Percentiles rank a stretch among this genome's conserved stretches.
phyloP scores from a whole-genome alignment of 2,888 invertebrate genomes.

The Eumerus sabulonum region DNA sequence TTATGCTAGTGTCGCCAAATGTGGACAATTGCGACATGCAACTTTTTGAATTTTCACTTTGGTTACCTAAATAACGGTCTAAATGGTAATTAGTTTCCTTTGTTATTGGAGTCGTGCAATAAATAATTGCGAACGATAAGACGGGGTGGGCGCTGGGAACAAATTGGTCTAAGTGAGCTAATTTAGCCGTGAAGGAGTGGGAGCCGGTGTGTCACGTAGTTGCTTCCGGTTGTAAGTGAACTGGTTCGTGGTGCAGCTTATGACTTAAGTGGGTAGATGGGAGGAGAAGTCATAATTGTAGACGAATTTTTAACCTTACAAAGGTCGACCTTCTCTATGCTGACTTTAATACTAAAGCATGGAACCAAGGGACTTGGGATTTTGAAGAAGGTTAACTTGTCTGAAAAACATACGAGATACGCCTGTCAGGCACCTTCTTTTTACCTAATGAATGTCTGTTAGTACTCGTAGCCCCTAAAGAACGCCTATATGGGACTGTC shows the following conservation, averaged over 20 bases:
- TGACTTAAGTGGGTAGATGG: constrained; percentile 48
- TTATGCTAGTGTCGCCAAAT: neutral
- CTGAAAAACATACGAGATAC: too few species aligned
- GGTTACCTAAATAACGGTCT: constrained; percentile 62
- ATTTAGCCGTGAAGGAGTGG: constrained; percentile 29
- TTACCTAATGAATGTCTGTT: too few species aligned
- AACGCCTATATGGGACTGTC: too few species aligned
- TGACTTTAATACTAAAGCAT: too few species aligned
- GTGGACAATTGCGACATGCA: constrained; percentile 51
- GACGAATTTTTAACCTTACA: too few species aligned
- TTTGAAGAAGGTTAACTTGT: too few species aligned
- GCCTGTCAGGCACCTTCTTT: too few species aligned
- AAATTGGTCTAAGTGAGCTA: constrained; percentile 62
- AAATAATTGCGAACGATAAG: constrained; percentile 63
- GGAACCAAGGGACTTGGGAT: too few species aligned
- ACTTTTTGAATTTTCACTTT: constrained; percentile 62
- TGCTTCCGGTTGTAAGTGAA: constrained; percentile 44
- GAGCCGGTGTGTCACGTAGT: constrained; percentile 35
- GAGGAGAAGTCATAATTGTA: neutral
- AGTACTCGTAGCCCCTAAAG: too few species aligned
- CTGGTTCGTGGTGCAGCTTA: constrained; percentile 14
- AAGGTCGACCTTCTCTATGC: too few species aligned
- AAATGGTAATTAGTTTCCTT: constrained; percentile 67
- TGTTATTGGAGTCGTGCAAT: constrained; percentile 42
- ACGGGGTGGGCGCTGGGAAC: constrained; percentile 34